Conservation (phyloP, 2,113 vertebrate species). For the Gyps fulvus region DNA sequence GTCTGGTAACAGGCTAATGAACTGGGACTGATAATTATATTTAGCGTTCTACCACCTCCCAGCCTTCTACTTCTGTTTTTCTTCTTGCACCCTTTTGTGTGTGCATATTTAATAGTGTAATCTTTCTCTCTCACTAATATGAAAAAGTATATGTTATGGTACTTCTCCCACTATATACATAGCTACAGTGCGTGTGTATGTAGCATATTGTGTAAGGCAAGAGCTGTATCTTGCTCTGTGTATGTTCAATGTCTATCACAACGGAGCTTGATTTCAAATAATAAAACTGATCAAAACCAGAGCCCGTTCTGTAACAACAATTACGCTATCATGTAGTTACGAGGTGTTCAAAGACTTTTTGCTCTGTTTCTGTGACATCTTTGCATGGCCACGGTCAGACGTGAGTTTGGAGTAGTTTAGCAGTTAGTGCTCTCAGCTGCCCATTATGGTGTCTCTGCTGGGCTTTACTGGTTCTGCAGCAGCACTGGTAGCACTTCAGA, state of each 20-base stretch:
- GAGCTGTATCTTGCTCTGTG: neutral
- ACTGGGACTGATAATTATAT: neutral
- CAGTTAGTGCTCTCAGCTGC: neutral
- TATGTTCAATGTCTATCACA: constrained; percentile 45
- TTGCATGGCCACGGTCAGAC: neutral
- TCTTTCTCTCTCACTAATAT: neutral
- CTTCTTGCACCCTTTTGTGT: neutral
- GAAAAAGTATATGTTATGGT: neutral
- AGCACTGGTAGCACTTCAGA: neutral
- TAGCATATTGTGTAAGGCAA: neutral
- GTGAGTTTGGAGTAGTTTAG: neutral
- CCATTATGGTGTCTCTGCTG: neutral
- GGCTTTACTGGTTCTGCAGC: neutral
- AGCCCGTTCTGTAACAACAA: neutral
- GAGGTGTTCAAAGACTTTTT: constrained; percentile 41
- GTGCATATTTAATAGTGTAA: too few species aligned
- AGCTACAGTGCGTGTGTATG: rapidly evolving
- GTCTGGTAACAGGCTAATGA: neutral
- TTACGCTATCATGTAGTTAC: neutral
- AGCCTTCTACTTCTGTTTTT: neutral
- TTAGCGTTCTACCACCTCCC: neutral
- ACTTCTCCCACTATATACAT: rapidly evolving
- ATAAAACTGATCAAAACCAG: constrained; percentile 47
- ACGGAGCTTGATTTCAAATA: neutral
- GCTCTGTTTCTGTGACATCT: neutral